A percentile compares a stretch with the other conserved stretches of the same genome.
These are phyloP conservation scores for Cerceris rybyensis DNA, from an alignment of 2,888 invertebrate species.

Conservation along the genomic window DNA sequence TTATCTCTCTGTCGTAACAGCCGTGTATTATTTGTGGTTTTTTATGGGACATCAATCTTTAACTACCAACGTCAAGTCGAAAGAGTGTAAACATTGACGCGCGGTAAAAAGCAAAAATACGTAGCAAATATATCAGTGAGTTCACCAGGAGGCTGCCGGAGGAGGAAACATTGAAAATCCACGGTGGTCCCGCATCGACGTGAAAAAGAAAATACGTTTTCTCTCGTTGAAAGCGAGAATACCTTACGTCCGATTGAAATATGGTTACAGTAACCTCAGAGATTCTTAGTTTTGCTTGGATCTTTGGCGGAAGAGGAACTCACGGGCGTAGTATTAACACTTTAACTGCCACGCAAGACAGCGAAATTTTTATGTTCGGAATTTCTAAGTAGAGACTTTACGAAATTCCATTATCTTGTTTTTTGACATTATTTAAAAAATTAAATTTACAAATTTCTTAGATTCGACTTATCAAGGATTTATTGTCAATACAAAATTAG, in stretches of 20 bases:
- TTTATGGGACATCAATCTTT: conserved; percentile 29
- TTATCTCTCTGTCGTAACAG: background rate
- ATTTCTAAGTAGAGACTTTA: no score
- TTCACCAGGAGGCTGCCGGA: background rate
- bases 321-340: background rate
- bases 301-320: background rate
- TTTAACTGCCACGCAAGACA: no score
- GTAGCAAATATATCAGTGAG: conserved; percentile 28
- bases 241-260: conserved; percentile 20
- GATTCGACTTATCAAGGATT: no score
- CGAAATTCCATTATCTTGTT: no score
- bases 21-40: conserved; percentile 10
- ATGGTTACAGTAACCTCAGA: background rate
- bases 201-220: conserved; percentile 13
- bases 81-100: conserved; percentile 48
- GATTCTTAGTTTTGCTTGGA: background rate
- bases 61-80: conserved; percentile 7
- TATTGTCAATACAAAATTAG: background rate
- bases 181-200: background rate
- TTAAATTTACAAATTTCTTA: no score
- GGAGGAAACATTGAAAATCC: background rate
- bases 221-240: conserved; percentile 8
- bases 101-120: conserved; percentile 26
- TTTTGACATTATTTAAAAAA: no score
- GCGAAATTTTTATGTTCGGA: no score